phyloP scores from a whole-genome alignment of 2,113 vertebrate genomes.

The Probosciger aterrimus region DNA sequence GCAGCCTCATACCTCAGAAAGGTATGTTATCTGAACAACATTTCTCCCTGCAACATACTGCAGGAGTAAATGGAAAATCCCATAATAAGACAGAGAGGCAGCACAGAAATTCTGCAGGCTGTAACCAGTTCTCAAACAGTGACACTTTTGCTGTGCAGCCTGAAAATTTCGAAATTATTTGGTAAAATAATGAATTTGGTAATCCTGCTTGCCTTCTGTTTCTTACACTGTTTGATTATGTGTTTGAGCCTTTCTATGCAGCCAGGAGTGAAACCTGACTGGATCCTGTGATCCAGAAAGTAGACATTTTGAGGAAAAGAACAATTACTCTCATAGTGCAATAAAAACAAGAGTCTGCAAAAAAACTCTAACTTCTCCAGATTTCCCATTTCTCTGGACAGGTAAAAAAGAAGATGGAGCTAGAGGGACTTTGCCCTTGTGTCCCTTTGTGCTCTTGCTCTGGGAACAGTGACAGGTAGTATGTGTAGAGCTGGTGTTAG shows the following conservation, averaged over 20 bases:
- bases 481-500: not conserved
- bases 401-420: not conserved
- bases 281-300: not conserved
- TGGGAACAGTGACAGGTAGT: not conserved
- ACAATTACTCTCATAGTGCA: not conserved
- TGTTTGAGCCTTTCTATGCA: not conserved
- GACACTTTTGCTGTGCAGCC: not conserved
- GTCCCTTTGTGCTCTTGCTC: not conserved
- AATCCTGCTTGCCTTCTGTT: not conserved
- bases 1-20: not conserved
- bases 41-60: not conserved
- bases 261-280: not conserved
- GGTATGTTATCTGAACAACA: not conserved
- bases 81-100: not conserved
- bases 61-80: not conserved
- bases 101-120: not conserved
- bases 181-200: not conserved
- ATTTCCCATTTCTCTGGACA: not conserved
- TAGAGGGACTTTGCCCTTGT: not conserved
- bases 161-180: not conserved
- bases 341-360: not conserved
- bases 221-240: not conserved
- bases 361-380: not conserved
- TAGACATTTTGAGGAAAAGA: not conserved
- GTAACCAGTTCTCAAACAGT: not conserved